A percentile compares a stretch with the other conserved stretches of the same genome.
Conservation (phyloP, 2,797 vertebrate species). For the Dendrocincla tyrannina region DNA sequence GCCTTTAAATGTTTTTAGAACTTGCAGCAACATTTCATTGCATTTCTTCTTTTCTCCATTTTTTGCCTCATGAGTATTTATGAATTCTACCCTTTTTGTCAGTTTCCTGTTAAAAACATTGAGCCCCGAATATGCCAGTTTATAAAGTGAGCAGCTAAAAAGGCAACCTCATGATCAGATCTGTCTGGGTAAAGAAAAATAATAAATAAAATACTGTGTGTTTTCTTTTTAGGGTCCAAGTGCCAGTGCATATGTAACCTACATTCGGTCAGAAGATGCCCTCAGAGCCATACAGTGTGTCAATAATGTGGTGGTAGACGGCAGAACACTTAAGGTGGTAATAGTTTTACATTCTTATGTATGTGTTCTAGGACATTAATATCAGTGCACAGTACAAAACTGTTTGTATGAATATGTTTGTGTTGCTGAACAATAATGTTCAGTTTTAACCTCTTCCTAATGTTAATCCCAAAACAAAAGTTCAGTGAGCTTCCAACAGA, state of each 20-base stretch:
- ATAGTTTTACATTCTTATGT: background rate
- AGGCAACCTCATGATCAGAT: background rate
- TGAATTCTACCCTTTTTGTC: background rate
- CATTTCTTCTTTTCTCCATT: background rate
- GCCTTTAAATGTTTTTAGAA: background rate
- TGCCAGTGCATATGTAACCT: constrained; percentile 98
- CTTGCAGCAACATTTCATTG: background rate
- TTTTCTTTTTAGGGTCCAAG: constrained; percentile 89
- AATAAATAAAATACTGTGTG: background rate
- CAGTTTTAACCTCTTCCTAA: background rate
- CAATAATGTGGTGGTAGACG: constrained; percentile 98
- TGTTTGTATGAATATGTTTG: background rate
- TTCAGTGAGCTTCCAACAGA: background rate
- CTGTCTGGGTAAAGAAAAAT: background rate
- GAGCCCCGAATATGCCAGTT: background rate
- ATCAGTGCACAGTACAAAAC: background rate
- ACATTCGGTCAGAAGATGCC: constrained; percentile 98
- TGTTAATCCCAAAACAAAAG: background rate
- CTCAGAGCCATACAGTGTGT: constrained; percentile 98
- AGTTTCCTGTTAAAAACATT: background rate
- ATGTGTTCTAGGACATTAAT: background rate
- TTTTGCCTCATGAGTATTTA: background rate
- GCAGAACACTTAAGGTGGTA: constrained; percentile 96
- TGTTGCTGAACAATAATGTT: background rate
- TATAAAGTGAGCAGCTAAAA: background rate